Conservation (phyloP, 2,888 invertebrate genomes). For the Tenthredo notha region DNA sequence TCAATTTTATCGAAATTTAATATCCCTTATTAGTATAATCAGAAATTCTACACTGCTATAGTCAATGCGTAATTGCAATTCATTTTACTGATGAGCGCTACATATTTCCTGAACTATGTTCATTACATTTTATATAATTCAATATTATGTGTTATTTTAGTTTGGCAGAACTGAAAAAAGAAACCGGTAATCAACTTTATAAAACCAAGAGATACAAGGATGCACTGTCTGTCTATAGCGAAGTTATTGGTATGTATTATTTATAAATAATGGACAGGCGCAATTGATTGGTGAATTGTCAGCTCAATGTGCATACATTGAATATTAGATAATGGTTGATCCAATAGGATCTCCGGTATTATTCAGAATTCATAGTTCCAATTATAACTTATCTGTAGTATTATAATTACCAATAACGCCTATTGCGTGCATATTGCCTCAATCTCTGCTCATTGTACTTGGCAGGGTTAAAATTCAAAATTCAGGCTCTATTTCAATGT, state of each 20-base stretch:
- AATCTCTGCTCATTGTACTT: neutral
- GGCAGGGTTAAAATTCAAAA: neutral
- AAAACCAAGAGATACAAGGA: slow-evolving; percentile 92
- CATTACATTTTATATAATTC: slow-evolving; percentile 4
- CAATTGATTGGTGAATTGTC: neutral
- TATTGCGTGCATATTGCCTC: neutral
- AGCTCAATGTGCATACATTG: neutral
- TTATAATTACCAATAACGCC: neutral
- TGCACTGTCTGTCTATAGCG: slow-evolving; percentile 91
- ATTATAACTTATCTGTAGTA: neutral
- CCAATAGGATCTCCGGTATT: neutral
- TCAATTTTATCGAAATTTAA: neutral
- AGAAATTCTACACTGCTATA: neutral
- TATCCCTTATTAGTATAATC: neutral
- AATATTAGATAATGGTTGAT: neutral
- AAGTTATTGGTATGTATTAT: slow-evolving; percentile 85
- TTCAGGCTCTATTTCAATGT: neutral
- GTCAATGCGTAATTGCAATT: neutral
- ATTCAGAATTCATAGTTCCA: neutral
- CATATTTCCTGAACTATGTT: neutral
- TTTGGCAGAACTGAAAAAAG: slow-evolving; percentile 91
- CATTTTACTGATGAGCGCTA: neutral
- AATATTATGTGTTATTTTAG: slow-evolving; percentile 79
- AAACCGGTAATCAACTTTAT: slow-evolving; percentile 93
- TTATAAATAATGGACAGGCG: neutral